These are phyloP conservation scores for Sebastes nivosus DNA, from an alignment of 2,797 vertebrate species.

Conservation along the genomic window DNA sequence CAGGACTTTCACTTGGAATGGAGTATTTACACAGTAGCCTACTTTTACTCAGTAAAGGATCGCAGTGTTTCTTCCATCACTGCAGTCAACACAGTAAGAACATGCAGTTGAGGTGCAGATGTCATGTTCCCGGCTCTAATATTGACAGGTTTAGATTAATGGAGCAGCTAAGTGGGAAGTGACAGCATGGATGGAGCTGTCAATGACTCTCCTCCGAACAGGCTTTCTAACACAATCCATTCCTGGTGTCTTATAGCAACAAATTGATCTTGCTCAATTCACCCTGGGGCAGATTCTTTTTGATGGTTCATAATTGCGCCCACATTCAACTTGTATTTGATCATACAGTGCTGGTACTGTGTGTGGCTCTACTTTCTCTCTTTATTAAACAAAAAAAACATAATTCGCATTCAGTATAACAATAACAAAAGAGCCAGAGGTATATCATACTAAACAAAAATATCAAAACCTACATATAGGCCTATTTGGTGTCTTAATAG, in stretches of 20 bases:
- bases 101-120: not conserved
- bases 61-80: not conserved
- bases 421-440: too few species aligned
- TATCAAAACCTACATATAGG: too few species aligned
- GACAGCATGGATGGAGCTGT: constrained; percentile 33
- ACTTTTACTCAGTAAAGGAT: too few species aligned
- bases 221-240: constrained; percentile 22
- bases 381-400: too few species aligned
- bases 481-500: not conserved
- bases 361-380: not conserved
- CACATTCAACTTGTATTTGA: not conserved
- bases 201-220: not conserved
- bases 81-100: not conserved
- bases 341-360: not conserved
- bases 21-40: too few species aligned
- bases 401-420: too few species aligned
- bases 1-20: not conserved
- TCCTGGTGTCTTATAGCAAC: constrained; percentile 16
- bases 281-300: not conserved
- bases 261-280: constrained; percentile 15
- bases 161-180: not conserved
- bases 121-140: not conserved
- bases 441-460: too few species aligned
- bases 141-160: constrained; percentile 13
- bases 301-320: not conserved